Base-by-base conservation (phyloP, 2,888 invertebrate genomes). In the Osmoderma eremita region DNA sequence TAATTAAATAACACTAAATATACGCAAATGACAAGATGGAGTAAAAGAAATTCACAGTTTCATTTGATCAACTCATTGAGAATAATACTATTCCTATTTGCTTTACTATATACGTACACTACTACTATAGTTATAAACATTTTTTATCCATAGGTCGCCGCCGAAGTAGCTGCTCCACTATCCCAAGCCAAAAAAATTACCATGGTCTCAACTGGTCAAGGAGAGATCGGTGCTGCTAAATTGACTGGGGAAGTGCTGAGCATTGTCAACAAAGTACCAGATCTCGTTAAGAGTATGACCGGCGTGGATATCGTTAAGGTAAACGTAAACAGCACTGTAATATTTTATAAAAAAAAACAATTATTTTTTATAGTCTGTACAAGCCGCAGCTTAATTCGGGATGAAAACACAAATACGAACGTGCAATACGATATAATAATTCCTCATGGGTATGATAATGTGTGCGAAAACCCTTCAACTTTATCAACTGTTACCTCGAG, bases 121-220 rank as follows among this genome's bases (percentile, higher is more conserved):
- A 42, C 13, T 18, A n/a, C 20, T 12, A 48, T 48, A 30, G 18
- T 18, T 48, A 36, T 20, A 4, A 30, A 2, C 6, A 30, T 1
- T 30, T 30, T 30, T 10, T 30, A 3, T 30, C 30, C 30, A 2
- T 76, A 97, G 97, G 88, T 98, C 78, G 97, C 97, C 20, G 97
- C 97, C 24, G 98, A 98, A 84, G 94, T 98, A 49, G 95, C 98
- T 39, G 97, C 97, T 22, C 98, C 98, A 4, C 83, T 98, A 73
- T 93, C 96, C 0, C 95, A 97, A 82, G 91, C 95, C 5, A 95
- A 95, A 82, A 97, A 97, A 83, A 91, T 98, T 71, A 97, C 95
- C 4, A 97, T 98, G 97, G 93, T 98, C 15, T 95, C 97, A 0
- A 93, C 92, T 75, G 98, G 98, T 30, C 88, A 87, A 65, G 93